Conservation (phyloP, 2,113 vertebrate genomes). For the Helogale parvula region DNA sequence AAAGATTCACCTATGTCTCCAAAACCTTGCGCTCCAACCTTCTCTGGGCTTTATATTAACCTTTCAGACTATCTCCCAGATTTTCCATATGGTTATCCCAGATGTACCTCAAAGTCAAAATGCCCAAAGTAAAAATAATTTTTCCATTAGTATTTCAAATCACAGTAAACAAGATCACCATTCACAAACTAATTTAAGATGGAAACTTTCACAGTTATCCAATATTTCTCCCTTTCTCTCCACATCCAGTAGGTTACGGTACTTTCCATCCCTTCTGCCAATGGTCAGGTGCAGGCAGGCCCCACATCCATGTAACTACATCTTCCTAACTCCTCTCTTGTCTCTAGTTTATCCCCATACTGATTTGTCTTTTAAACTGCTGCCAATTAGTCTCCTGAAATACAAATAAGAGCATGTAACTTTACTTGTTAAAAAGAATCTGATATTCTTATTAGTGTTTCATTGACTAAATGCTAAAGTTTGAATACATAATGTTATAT, state of each 20-base stretch:
- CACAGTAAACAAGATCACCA: not conserved
- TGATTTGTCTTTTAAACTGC: not conserved
- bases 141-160: not conserved
- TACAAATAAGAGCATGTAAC: not conserved
- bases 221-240: not conserved
- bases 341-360: not conserved
- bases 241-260: not conserved
- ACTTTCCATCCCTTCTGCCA: not conserved
- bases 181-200: not conserved
- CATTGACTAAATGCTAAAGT: not conserved
- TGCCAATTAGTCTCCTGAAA: not conserved
- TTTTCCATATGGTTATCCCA: not conserved
- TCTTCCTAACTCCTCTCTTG: not conserved
- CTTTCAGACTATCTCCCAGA: not conserved
- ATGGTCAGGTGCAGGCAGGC: not conserved
- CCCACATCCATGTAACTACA: not conserved
- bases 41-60: not conserved
- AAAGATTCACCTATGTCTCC: not conserved
- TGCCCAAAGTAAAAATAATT: not conserved
- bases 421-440: not conserved
- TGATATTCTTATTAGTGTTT: not conserved
- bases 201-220: not conserved
- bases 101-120: not conserved
- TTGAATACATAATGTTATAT: not conserved
- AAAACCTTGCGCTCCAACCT: not conserved